These are phyloP conservation scores for Chanos chanos DNA, from an alignment of 2,797 vertebrate genomes.

Conservation along the genomic window DNA sequence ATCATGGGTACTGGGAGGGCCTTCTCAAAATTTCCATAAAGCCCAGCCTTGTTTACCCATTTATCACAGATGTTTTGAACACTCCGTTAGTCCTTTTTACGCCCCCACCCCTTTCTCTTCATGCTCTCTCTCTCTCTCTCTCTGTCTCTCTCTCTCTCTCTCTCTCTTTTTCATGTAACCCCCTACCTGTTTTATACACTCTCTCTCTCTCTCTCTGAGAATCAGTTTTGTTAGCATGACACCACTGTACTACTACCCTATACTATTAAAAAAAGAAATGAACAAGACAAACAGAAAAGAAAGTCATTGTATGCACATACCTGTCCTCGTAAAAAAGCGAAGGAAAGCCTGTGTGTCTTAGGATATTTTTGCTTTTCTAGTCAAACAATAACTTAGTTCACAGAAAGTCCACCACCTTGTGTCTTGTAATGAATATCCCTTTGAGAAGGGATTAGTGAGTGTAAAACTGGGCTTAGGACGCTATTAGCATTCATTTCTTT, in stretches of 20 bases:
- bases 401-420: slow-evolving; percentile 54
- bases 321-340: slow-evolving; percentile 53
- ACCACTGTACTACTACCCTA: slow-evolving; percentile 43
- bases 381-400: slow-evolving; percentile 56
- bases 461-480: slow-evolving; percentile 63
- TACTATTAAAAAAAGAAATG: slow-evolving; percentile 58
- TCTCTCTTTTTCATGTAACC: background rate
- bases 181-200: background rate
- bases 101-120: no score
- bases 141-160: no score
- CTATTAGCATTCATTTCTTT: slow-evolving; percentile 69
- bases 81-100: no score
- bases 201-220: background rate
- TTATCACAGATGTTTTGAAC: background rate
- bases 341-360: slow-evolving; percentile 49
- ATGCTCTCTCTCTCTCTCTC: no score
- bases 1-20: slow-evolving; percentile 45
- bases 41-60: background rate
- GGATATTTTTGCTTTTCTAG: slow-evolving; percentile 44
- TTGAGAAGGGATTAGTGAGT: slow-evolving; percentile 69
- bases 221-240: slow-evolving; percentile 1
- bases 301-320: slow-evolving; percentile 52
- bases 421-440: slow-evolving; percentile 61
- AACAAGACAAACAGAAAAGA: slow-evolving; percentile 64
- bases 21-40: slow-evolving; percentile 55